Conservation (phyloP, 2,797 vertebrate genomes). For the Gymnoscopelus braueri region DNA sequence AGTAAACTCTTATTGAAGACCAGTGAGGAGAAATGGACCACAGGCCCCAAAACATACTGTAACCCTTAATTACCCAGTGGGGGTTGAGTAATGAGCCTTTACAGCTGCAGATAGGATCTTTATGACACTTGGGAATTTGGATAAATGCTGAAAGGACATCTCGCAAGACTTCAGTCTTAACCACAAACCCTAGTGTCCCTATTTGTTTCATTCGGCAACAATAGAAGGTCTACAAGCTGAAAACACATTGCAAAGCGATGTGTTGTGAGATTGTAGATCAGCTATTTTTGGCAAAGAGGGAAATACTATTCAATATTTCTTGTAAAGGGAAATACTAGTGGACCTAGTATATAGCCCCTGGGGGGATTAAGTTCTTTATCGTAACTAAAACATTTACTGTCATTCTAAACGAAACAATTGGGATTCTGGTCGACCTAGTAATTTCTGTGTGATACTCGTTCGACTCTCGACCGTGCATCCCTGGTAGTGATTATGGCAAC, state of each 20-base stretch:
- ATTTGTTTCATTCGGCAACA: no score
- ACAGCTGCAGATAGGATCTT: not conserved
- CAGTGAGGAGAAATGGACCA: not conserved
- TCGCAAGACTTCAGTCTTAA: not conserved
- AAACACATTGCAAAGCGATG: no score
- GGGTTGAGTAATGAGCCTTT: not conserved
- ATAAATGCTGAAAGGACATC: not conserved
- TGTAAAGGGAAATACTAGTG: no score
- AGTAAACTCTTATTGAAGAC: not conserved
- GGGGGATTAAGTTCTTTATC: no score
- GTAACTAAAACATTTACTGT: no score
- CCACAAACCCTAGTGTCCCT: no score
- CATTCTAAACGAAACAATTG: not conserved
- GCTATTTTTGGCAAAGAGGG: no score
- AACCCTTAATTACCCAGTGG: not conserved
- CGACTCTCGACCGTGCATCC: not conserved
- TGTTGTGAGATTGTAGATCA: no score
- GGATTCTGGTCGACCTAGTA: not conserved
- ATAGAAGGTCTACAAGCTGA: no score
- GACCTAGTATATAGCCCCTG: no score
- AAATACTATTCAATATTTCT: no score
- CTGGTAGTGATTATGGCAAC: no score
- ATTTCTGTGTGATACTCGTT: not conserved
- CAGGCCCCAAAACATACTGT: not conserved
- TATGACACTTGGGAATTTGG: not conserved